Conservation (phyloP, 1,140 invertebrate species). For the Meloidogyne exigua region DNA sequence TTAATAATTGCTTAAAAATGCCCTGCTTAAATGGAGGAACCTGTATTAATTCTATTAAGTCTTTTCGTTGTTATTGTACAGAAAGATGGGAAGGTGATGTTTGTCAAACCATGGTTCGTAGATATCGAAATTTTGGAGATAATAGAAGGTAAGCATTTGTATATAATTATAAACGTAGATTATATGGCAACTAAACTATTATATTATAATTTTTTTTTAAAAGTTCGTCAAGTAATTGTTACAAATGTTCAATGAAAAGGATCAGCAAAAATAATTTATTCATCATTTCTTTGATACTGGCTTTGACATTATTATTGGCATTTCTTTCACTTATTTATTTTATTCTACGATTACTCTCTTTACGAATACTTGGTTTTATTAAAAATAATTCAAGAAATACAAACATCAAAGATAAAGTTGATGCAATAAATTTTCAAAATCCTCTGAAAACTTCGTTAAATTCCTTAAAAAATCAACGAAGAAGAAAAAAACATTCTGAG, state of each 20-base stretch:
- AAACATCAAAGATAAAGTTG: neutral
- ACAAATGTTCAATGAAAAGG: neutral
- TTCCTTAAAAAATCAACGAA: neutral
- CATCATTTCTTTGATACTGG: neutral
- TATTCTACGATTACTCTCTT: neutral
- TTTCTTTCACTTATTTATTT: neutral
- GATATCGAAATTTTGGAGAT: slow-evolving; percentile 2
- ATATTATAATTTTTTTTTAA: neutral
- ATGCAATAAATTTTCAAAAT: neutral
- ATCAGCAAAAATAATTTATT: neutral
- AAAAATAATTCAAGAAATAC: neutral
- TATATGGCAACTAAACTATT: too few relatives aligned
- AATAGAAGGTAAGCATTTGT: neutral
- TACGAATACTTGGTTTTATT: neutral
- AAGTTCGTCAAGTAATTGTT: neutral
- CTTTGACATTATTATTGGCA: neutral
- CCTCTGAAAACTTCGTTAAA: neutral
- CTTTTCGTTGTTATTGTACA: slow-evolving; percentile 32
- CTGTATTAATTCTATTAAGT: slow-evolving; percentile 27
- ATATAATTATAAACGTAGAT: too few relatives aligned
- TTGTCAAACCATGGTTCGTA: slow-evolving; percentile 21
- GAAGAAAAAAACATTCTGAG: neutral
- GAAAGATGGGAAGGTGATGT: slow-evolving; percentile 15
- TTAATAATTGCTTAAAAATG: slow-evolving; percentile 16
- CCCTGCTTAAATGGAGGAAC: slow-evolving; percentile 34